Evolutionary conservation across 2,888 invertebrate genomes (phyloP), one percentile per base, ranked within the genome.

Genomic region (Lathronympha strigana): DNA sequence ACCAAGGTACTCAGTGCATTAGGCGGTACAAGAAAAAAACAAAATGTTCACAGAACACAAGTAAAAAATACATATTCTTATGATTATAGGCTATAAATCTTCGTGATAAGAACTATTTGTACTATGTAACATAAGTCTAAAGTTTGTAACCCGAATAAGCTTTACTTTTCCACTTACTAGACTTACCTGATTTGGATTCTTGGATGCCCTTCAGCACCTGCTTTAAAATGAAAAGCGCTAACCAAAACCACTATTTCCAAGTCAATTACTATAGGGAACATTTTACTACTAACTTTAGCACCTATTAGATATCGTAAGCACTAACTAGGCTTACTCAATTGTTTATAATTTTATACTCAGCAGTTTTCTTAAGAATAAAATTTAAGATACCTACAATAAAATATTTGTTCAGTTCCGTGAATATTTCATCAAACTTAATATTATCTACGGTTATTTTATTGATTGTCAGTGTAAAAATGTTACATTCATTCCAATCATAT

Each of bases 231-330:
- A 74, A 72, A 77, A 76, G 77, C 79, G 83, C 85, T 82, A 84
- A 81, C 82, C 81, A 83, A 87, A 85, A 82, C 89, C 91, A 93
- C 94, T 94, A 94, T 94, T 94, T 95, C 94, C 94, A 95, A 95
- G 95, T 95, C 95, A 95, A 95, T 95, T 95, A 95, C 93, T 94
- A 93, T 95, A 95, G 95, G 95, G 95, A 95, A 95, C 95, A 95
- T 94, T 92, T 93, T 93, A 93, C 93, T 93, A 93, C 85, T 88
- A 89, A 88, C 83, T 90, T 75, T 86, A 92, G 90, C 89, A 89
- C 86, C 87, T 91, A 90, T 83, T 89, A 90, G 81, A 74, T 63
- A 75, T 73, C 71, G 88, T 91, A 91, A 91, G 89, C 90, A 80
- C 82, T 75, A 79, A 77, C 80, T 90, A 91, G 87, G 88, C 90